These are phyloP conservation scores for Callospermophilus lateralis DNA, from an alignment of 2,113 vertebrate species.

Conservation along the genomic window DNA sequence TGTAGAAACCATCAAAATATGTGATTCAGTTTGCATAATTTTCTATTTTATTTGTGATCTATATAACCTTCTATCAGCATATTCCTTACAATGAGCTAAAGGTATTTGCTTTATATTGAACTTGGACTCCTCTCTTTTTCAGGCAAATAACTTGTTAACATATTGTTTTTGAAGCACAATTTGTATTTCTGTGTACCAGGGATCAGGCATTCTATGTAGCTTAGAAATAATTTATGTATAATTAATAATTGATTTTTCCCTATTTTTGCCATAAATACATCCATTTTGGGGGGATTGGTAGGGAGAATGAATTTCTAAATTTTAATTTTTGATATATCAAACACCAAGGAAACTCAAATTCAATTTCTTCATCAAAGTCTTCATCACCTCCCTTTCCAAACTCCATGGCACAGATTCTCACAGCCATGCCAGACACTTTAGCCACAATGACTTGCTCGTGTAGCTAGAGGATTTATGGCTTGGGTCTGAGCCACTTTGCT, in stretches of 20 bases:
- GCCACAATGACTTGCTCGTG: background rate
- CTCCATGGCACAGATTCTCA: background rate
- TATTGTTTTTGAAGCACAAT: slow-evolving; percentile 86
- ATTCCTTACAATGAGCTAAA: slow-evolving; percentile 80
- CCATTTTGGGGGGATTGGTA: too few relatives aligned
- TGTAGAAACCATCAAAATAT: background rate
- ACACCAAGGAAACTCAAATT: slow-evolving; percentile 37
- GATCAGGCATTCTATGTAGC: slow-evolving; percentile 86
- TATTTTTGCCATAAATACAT: background rate
- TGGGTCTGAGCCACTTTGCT: background rate
- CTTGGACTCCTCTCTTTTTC: slow-evolving; percentile 79
- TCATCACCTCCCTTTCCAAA: background rate
- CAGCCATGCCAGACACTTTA: background rate
- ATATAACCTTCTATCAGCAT: slow-evolving; percentile 73
- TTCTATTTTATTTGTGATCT: slow-evolving; percentile 66
- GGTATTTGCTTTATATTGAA: slow-evolving; percentile 83
- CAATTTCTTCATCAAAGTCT: slow-evolving; percentile 8
- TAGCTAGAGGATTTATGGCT: background rate
- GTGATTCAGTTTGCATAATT: slow-evolving; percentile 38
- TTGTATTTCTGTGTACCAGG: slow-evolving; percentile 86
- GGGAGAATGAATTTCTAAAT: too few relatives aligned
- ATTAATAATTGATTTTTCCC: slow-evolving; percentile 86
- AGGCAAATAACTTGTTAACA: slow-evolving; percentile 87
- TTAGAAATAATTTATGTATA: slow-evolving; percentile 90
- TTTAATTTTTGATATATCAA: background rate